Conservation (phyloP, 2,888 invertebrate species). For the Cynaeus angustus region DNA sequence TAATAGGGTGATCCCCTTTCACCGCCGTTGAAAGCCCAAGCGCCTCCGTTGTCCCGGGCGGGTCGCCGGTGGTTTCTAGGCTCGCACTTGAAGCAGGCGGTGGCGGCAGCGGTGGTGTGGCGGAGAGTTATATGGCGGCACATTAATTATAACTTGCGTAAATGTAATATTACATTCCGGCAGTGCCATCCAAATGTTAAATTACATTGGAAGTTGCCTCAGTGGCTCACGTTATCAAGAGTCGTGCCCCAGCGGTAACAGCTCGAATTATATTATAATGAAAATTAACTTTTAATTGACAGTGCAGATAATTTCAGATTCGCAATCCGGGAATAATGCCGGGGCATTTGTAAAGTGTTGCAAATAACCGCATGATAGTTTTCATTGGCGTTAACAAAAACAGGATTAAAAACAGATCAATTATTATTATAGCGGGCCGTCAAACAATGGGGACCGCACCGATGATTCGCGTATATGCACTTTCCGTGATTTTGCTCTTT, state of each 20-base stretch:
- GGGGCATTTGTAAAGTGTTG: constrained; percentile 56
- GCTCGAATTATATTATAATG: constrained; percentile 66
- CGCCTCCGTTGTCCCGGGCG: constrained; percentile 8
- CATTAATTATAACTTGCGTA: constrained; percentile 70
- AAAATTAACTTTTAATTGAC: constrained; percentile 68
- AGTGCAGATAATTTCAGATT: constrained; percentile 59
- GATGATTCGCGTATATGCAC: constrained; percentile 54
- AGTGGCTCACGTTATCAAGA: constrained; percentile 63
- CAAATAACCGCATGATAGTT: constrained; percentile 54
- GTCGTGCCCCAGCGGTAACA: constrained; percentile 59
- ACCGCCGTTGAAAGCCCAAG: too few relatives aligned
- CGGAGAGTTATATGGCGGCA: constrained; percentile 59
- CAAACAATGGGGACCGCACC: constrained; percentile 55
- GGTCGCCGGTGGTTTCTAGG: constrained; percentile 39
- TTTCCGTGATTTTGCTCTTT: constrained; percentile 56
- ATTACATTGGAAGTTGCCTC: constrained; percentile 67
- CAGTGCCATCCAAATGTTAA: constrained; percentile 68
- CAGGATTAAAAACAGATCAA: constrained; percentile 55
- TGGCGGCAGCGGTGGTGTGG: constrained; percentile 32
- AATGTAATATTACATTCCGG: constrained; percentile 69
- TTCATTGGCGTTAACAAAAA: constrained; percentile 53
- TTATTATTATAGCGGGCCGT: constrained; percentile 56
- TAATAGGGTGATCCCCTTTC: too few relatives aligned
- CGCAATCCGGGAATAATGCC: constrained; percentile 59
- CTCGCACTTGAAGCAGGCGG: constrained; percentile 42